A percentile compares a stretch with the other conserved stretches of the same genome.
These are phyloP conservation scores for Athripsodes cinereus DNA, from an alignment of 2,888 invertebrate species.

Conservation along the genomic window DNA sequence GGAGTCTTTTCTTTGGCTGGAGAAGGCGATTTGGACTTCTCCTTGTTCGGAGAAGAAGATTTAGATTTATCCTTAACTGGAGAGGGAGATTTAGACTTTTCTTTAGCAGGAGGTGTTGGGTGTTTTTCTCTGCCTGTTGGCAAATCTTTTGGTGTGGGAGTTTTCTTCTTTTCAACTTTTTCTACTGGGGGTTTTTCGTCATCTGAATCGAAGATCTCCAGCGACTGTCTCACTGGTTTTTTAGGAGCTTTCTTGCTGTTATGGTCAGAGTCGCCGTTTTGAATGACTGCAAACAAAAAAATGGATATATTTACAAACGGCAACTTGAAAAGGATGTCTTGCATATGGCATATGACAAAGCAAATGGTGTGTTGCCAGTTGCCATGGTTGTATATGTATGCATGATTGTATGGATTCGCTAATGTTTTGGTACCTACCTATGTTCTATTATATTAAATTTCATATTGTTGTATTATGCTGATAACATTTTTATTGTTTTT, in stretches of 20 bases:
- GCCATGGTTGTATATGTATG: too few species aligned
- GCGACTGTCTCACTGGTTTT: constrained; percentile 36
- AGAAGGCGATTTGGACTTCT: constrained; percentile 35
- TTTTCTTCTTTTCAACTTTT: constrained; percentile 43
- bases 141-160: constrained; percentile 35
- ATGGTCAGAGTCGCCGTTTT: constrained; percentile 44
- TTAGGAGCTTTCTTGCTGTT: constrained; percentile 44
- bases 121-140: constrained; percentile 27
- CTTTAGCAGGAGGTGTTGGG: constrained; percentile 19
- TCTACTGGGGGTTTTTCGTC: constrained; percentile 47
- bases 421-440: too few species aligned
- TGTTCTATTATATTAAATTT: too few species aligned
- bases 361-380: too few species aligned
- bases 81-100: constrained; percentile 13
- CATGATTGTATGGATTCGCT: too few species aligned
- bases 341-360: too few species aligned
- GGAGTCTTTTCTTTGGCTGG: constrained; percentile 29
- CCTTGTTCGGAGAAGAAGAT: constrained; percentile 10
- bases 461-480: too few species aligned
- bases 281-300: constrained; percentile 35
- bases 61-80: constrained; percentile 19
- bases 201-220: constrained; percentile 48
- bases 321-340: too few species aligned
- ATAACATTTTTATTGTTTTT: too few species aligned
- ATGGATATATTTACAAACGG: neutral